phyloP scores from a whole-genome alignment of 2,888 invertebrate species.

The Epirrhoe tristata region DNA sequence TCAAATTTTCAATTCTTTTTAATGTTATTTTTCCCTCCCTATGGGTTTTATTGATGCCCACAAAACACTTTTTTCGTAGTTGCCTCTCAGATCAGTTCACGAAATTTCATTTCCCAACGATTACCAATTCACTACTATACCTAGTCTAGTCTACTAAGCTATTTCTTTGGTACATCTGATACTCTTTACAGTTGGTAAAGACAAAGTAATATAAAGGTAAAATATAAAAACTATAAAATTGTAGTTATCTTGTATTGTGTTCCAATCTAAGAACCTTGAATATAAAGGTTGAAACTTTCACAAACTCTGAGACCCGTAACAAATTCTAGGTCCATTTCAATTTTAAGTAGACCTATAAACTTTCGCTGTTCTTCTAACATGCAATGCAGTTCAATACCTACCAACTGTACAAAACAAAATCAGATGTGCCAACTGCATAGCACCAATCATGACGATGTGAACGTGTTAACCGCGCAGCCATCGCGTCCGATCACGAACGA shows the following conservation, averaged over 20 bases:
- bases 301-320: too few relatives aligned
- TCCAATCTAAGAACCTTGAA: too few relatives aligned
- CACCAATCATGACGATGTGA: slow-evolving; percentile 71
- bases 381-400: background rate
- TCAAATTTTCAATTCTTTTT: background rate
- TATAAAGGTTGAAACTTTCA: too few relatives aligned
- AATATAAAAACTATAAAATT: background rate
- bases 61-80: slow-evolving; percentile 5
- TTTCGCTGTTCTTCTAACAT: background rate
- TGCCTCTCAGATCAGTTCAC: slow-evolving; percentile 21
- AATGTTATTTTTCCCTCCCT: background rate
- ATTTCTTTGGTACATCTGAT: slow-evolving; percentile 32
- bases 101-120: slow-evolving; percentile 19
- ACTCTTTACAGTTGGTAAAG: slow-evolving; percentile 2
- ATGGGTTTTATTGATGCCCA: background rate
- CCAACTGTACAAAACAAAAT: slow-evolving; percentile 4
- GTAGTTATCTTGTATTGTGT: too few relatives aligned
- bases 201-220: background rate
- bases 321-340: background rate
- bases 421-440: slow-evolving; percentile 30
- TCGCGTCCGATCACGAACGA: slow-evolving; percentile 96
- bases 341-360: background rate
- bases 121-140: slow-evolving; percentile 24
- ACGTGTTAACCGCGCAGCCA: slow-evolving; percentile 85
- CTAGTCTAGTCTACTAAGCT: slow-evolving; percentile 18